Evolutionary conservation across 2,113 vertebrate genomes (phyloP).

Genomic region (Columbina picui): DNA sequence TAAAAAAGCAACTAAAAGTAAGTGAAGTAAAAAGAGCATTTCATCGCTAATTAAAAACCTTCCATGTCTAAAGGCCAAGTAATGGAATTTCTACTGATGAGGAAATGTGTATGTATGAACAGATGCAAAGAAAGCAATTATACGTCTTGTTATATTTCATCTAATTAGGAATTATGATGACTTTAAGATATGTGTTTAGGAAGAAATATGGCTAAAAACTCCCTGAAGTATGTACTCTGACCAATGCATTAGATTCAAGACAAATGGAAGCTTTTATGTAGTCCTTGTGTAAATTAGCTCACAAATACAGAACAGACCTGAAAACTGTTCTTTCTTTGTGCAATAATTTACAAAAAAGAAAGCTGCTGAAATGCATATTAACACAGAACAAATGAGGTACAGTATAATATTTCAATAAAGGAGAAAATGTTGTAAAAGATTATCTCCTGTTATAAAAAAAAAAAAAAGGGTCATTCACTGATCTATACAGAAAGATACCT

Average conservation of each 20-base stretch:
- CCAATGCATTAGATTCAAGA: not conserved
- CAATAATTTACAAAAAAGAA: not conserved
- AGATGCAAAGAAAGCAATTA: slow-evolving; percentile 56
- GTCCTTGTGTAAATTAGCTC: not conserved
- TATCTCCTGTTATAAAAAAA: not conserved
- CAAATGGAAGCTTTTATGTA: not conserved
- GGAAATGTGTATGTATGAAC: slow-evolving; percentile 28
- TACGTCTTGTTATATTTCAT: slow-evolving; percentile 16
- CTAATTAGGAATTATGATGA: slow-evolving; percentile 26
- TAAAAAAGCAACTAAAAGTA: not conserved
- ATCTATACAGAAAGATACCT: not conserved
- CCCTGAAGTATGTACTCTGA: not conserved
- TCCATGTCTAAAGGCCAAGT: slow-evolving; percentile 29
- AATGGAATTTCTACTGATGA: slow-evolving; percentile 22
- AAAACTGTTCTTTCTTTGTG: not conserved
- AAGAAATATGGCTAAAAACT: not conserved
- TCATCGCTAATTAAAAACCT: slow-evolving; percentile 43
- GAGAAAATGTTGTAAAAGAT: not conserved
- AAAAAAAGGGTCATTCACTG: not conserved
- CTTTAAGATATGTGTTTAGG: not conserved
- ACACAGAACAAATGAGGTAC: not conserved
- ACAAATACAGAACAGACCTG: not conserved
- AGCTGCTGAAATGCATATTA: not conserved
- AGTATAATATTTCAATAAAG: not conserved
- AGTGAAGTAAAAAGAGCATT: slow-evolving; percentile 40